Base-by-base conservation (phyloP, 2,113 vertebrate species). In the Strix uralensis region DNA sequence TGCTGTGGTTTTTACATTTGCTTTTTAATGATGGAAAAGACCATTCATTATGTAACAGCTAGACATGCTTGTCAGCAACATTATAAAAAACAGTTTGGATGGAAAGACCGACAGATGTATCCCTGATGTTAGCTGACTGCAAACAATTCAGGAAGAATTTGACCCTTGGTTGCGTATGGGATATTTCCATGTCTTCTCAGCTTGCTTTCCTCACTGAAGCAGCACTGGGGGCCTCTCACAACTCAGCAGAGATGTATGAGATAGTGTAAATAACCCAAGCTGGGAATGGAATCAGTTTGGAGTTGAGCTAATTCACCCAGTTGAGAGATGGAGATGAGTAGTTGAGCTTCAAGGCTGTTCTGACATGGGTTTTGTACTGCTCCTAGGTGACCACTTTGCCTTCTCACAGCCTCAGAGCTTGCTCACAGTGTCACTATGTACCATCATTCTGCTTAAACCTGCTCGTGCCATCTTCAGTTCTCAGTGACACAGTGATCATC, bases 11-110 rank as follows among this genome's bases (percentile, higher is more conserved):
- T 87, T 82, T 29, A 9, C 85, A 80, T 93, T 82, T 69, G 5
- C 10, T 67, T 87, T 94, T 82, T 92, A 84, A 29, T 77, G 71
- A 79, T 67, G 81, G 89, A 86, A 96, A 97, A 91, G n/a, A 81
- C 7, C 0, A 0, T 84, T 92, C 26, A 26, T 92, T 92, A 81
- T 77, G 34, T 85, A 82, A 90, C 49, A 93, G 75, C 55, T 70
- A 86, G 81, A 85, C 0, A 0, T 51, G 52, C 46, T 83, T 95
- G 42, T 91, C 88, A 81, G 88, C 81, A 92, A 27, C 52, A 13
- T 66, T 57, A 49, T 46, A 58, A 82, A 86, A 83, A 59, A 7
- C 8, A 34, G 14, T 87, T 89, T 82, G 62, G 51, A 88, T 81
- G 75, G 77, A 93, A 91, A 96, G 42, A 66, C 59, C 2, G 11